Evolutionary conservation across 1,140 invertebrate genomes (phyloP).

Genomic region (Drosophila ercepeae): DNA sequence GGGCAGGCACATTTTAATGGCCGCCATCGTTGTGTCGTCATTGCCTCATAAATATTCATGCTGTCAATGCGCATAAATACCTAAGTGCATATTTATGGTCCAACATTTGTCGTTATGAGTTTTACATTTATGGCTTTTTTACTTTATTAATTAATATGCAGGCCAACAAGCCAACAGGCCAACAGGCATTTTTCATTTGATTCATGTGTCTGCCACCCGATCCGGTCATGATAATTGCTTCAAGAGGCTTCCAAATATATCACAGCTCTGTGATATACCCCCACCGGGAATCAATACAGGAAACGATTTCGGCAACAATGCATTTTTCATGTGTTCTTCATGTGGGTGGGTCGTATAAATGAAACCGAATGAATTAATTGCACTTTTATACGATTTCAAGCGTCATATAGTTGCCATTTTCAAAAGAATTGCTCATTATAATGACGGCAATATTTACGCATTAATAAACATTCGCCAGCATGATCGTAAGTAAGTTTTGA

Average conservation of each 20-base stretch:
- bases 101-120: conserved; percentile 52
- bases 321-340: conserved; percentile 20
- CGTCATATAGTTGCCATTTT: conserved; percentile 43
- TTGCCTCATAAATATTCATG: conserved; percentile 67
- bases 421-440: conserved; percentile 40
- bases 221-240: conserved; percentile 34
- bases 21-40: conserved; percentile 21
- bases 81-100: conserved; percentile 68
- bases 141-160: conserved; percentile 59
- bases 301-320: conserved; percentile 18
- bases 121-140: conserved; percentile 54
- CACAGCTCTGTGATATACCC: neutral
- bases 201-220: conserved; percentile 16
- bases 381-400: conserved; percentile 15
- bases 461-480: conserved; percentile 34
- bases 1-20: conserved; percentile 46
- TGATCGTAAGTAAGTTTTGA: conserved; percentile 7
- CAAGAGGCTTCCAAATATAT: conserved; percentile 8
- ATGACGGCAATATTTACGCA: conserved; percentile 38
- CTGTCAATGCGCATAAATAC: conserved; percentile 55
- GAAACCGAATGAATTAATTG: conserved; percentile 24
- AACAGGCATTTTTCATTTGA: conserved; percentile 19
- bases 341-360: conserved; percentile 22
- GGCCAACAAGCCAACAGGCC: conserved; percentile 6
- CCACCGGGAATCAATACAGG: neutral